Base-by-base conservation (phyloP, 1,140 invertebrate genomes). In the Zaprionus gabonicus region DNA sequence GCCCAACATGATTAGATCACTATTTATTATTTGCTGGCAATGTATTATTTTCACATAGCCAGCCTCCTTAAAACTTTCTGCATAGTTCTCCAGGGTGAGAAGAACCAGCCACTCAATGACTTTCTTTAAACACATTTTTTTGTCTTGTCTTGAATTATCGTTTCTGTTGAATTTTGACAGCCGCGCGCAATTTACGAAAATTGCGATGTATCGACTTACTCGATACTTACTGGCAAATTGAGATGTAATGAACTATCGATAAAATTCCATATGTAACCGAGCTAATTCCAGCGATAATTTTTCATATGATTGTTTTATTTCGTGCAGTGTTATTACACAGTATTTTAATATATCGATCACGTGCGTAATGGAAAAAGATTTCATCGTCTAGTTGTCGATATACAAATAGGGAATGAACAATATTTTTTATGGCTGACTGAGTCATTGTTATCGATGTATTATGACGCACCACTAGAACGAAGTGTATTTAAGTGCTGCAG, bases 401-500 rank as follows among this genome's bases (percentile, higher is more conserved):
- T n/a, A 23, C 15, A 46, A 46, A 44, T 9, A 56, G 27, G 53
- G 27, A 56, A 56, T n/a, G 12, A 20, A 51, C 46, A 25, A 51
- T 2, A 23, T 4, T 7, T 46, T 20, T 5, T 51, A 25, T 13
- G 46, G 28, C n/a, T 38, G 56, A 36, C n/a, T 58, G 56, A 31
- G 56, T 31, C 34, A 63, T 63, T 44, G 46, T 23, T 53, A 38
- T 28, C 55, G 31, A 38, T 56, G 62, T 64, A 34, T 64, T 34
- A 51, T 51, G 59, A 31, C 53, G 15, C 68, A 71, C 15, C 68
- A 25, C 49, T 56, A 63, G 36, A 9, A 20, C 49, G 57, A 66
- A 78, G 51, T 28, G 78, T 85, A 85, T 85, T 84, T 81, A 85
- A 85, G 81, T 75, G 76, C 78, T 67, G 63, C 55, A 65, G 57